Evolutionary conservation across 2,797 vertebrate genomes (phyloP), one percentile per base, ranked within the genome.

Genomic region (Oreortyx pictus): DNA sequence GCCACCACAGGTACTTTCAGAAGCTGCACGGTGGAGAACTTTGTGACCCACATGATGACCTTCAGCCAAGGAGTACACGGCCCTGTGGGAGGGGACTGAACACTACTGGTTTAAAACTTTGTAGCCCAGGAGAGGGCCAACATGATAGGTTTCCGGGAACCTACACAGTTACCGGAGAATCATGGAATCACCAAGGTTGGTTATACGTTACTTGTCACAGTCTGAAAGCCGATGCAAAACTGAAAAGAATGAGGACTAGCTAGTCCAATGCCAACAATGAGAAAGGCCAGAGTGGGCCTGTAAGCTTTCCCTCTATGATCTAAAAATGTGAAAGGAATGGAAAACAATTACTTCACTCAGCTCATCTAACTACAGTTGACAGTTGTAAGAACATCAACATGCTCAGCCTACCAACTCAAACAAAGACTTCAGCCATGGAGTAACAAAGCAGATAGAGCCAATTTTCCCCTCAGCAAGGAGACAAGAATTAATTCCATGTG

Each of bases 181-280:
- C 50, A 52, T 5, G 27, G 50, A 52, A 52, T 27, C 50, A 54
- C 52, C 52, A 31, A 54, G 4, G 9, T 11, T 54, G 77, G 82
- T 66, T 79, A 73, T 3, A 9, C 67, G 79, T 37, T 56, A 56
- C 49, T 78, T 46, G 7, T 49, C 74, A 64, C n/a, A 83, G 50
- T 56, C 50, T 52, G 56, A 24, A 68, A 78, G 82, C 75, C 76
- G 94, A 90, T 92, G 83, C 25, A 79, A 92, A 91, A 94, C 60
- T 24, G 29, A 93, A 90, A 84, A 75, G 94, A 94, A 70, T 0
- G 18, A 79, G 62, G 31, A 62, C 33, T 82, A 57, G 78, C 83
- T 33, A 65, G 59, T 68, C 44, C 68, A 20, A 39, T 13, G 64
- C 33, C 82, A 93, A 31, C 3, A 29, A 92, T 7, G 22, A 80